Conservation (phyloP, 2,888 invertebrate species). For the Hetaerina titia region DNA sequence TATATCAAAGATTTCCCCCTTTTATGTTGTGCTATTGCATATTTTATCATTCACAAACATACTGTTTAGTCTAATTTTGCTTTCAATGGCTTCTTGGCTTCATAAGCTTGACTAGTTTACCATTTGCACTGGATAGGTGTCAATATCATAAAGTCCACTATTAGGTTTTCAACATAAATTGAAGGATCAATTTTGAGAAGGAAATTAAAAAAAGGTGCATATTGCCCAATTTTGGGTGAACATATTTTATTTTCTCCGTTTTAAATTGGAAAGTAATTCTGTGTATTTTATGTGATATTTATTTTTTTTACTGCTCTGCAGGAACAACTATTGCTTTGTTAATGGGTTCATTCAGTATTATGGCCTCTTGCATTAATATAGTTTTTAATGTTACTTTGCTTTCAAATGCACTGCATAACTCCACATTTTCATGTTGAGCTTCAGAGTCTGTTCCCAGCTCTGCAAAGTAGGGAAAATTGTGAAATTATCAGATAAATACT, state of each 20-base stretch:
- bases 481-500: background rate
- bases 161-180: background rate
- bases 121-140: background rate
- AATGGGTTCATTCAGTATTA: background rate
- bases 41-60: constrained; percentile 25
- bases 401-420: constrained; percentile 47
- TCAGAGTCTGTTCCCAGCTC: constrained; percentile 62
- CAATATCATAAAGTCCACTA: background rate
- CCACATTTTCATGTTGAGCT: constrained; percentile 32
- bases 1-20: background rate
- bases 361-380: constrained; percentile 52
- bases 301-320: background rate
- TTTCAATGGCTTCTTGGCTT: constrained; percentile 53
- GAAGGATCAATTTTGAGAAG: background rate
- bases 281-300: background rate
- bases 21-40: constrained; percentile 33
- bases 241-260: background rate
- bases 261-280: background rate
- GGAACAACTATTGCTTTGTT: constrained; percentile 13
- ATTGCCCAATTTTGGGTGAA: background rate
- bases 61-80: constrained; percentile 42
- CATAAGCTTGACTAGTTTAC: constrained; percentile 36
- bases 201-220: background rate
- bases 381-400: background rate
- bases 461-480: background rate